phyloP scores from a whole-genome alignment of 2,888 invertebrate species.

The Diarsia rubi region DNA sequence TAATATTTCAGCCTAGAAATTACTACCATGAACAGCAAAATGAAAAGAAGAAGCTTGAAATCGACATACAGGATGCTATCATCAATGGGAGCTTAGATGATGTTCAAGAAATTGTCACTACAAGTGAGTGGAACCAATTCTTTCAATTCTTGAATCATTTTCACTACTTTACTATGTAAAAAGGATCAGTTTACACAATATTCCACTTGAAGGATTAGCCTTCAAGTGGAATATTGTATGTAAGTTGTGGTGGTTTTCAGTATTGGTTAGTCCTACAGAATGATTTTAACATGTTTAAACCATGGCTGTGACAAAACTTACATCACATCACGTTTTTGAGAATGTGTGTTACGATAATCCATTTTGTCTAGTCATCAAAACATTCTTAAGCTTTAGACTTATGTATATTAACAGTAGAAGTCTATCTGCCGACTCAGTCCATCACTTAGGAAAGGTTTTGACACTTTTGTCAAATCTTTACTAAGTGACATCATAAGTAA shows the following conservation, averaged over 20 bases:
- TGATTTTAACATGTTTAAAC: neutral
- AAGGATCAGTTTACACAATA: neutral
- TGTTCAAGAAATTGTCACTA: constrained; percentile 76
- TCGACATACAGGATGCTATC: constrained; percentile 83
- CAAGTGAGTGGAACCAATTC: constrained; percentile 67
- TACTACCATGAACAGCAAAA: constrained; percentile 72
- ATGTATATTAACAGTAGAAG: too few relatives aligned
- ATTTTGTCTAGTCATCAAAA: neutral
- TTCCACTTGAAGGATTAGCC: too few relatives aligned
- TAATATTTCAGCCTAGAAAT: constrained; percentile 69
- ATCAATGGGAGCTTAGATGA: constrained; percentile 80
- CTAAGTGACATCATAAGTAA: too few relatives aligned
- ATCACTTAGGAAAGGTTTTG: too few relatives aligned
- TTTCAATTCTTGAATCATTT: neutral
- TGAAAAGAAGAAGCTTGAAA: constrained; percentile 79
- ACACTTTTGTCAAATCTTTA: too few relatives aligned
- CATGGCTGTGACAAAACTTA: neutral
- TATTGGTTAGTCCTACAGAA: neutral
- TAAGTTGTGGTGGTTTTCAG: neutral
- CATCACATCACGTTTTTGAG: too few relatives aligned
- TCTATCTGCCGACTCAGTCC: too few relatives aligned
- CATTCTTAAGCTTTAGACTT: neutral
- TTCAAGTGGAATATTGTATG: neutral
- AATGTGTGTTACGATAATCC: neutral
- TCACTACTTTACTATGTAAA: neutral